These are phyloP conservation scores for Serilophus lunatus DNA, from an alignment of 2,113 vertebrate genomes.

Conservation along the genomic window DNA sequence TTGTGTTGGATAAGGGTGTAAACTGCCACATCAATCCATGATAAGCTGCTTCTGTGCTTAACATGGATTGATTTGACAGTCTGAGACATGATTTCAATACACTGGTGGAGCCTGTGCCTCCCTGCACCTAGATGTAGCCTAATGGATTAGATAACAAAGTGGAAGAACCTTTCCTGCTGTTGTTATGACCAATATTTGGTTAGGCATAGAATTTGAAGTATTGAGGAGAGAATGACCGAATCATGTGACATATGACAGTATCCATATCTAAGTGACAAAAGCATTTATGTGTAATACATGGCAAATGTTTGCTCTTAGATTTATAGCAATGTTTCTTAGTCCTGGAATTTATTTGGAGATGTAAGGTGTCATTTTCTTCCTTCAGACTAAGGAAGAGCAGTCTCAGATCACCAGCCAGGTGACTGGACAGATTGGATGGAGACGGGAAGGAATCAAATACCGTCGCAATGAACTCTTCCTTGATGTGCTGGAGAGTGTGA, in stretches of 20 bases:
- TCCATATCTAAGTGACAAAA: not conserved
- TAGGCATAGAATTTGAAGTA: not conserved
- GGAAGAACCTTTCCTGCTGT: not conserved
- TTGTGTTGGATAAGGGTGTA: not conserved
- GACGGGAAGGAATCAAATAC: constrained; percentile 98
- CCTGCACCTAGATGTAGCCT: not conserved
- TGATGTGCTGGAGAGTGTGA: constrained; percentile 97
- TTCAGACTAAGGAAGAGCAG: constrained; percentile 97
- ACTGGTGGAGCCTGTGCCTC: not conserved
- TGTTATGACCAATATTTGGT: not conserved
- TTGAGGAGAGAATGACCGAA: not conserved
- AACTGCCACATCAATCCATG: not conserved
- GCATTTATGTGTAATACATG: not conserved
- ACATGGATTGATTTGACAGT: not conserved
- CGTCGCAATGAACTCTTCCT: constrained; percentile 97
- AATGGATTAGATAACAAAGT: not conserved
- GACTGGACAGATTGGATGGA: constrained; percentile 99
- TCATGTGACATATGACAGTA: not conserved
- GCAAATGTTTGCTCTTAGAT: not conserved
- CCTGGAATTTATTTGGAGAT: not conserved
- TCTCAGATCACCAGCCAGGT: constrained; percentile 99
- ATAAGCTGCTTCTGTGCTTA: not conserved
- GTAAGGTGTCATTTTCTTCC: not conserved
- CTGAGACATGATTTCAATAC: not conserved
- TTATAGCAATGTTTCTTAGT: not conserved